Percentiles rank a stretch among this genome's conserved stretches.
Conservation (phyloP, 2,888 invertebrate genomes). For the Venustoraphidia nigricollis region DNA sequence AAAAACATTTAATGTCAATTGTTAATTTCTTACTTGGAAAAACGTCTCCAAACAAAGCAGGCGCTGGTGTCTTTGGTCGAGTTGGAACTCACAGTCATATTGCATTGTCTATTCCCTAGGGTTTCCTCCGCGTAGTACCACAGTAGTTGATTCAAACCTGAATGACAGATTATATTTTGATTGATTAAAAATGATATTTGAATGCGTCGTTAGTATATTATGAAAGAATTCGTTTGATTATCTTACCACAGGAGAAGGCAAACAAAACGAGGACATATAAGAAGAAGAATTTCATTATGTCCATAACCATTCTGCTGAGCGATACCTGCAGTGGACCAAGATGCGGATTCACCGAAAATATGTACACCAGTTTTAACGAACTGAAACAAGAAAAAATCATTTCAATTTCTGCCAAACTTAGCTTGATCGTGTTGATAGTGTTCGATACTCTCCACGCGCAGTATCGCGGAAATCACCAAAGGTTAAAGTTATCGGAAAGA, state of each 20-base stretch:
- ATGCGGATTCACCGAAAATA: conserved; percentile 95
- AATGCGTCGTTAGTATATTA: neutral
- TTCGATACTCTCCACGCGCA: no score
- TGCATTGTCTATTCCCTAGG: conserved; percentile 4
- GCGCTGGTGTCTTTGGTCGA: conserved; percentile 50
- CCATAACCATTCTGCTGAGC: conserved; percentile 84
- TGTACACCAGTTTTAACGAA: conserved; percentile 90
- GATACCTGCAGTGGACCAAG: conserved; percentile 93
- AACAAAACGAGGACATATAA: conserved; percentile 83
- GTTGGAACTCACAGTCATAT: conserved; percentile 3
- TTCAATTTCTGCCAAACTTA: neutral
- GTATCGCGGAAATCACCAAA: no score
- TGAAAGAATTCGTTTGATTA: neutral
- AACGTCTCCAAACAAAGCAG: conserved; percentile 73
- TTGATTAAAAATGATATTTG: conserved; percentile 1
- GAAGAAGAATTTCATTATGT: conserved; percentile 93
- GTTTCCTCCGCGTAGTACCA: conserved; percentile 76
- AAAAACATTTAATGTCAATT: neutral
- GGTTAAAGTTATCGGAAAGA: no score
- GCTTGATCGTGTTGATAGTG: no score
- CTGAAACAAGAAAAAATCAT: conserved; percentile 34
- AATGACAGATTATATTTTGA: conserved; percentile 1
- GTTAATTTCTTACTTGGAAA: conserved; percentile 55
- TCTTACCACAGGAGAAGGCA: conserved; percentile 88
- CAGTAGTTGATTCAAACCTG: conserved; percentile 67